These are phyloP conservation scores for Drosophila prosaltans DNA, from an alignment of 1,140 invertebrate species.

Conservation along the genomic window DNA sequence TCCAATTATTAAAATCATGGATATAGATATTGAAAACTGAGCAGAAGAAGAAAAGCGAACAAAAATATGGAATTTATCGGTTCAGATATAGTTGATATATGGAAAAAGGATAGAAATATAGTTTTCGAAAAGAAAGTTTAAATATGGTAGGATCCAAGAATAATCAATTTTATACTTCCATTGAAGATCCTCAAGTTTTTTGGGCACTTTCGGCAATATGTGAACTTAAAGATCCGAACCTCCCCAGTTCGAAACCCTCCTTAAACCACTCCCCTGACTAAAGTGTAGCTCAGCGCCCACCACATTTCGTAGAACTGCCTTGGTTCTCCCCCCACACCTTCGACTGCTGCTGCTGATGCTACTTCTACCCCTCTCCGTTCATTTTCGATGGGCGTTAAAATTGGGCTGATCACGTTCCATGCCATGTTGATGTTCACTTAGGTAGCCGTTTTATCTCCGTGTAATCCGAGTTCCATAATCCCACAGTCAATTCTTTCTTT, in stretches of 20 bases:
- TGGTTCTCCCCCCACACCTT: constrained; percentile 25
- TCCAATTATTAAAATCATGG: too few relatives aligned
- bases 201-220: too few relatives aligned
- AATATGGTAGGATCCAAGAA: too few relatives aligned
- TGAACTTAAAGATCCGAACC: too few relatives aligned
- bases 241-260: neutral
- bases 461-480: constrained; percentile 64
- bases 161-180: too few relatives aligned
- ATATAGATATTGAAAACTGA: too few relatives aligned
- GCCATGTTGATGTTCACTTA: constrained; percentile 66
- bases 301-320: constrained; percentile 75
- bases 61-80: too few relatives aligned
- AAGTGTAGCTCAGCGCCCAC: constrained; percentile 55
- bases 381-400: constrained; percentile 81
- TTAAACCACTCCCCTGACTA: neutral
- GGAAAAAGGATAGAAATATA: too few relatives aligned
- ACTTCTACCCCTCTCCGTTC: constrained; percentile 25
- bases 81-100: too few relatives aligned
- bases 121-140: too few relatives aligned
- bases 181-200: too few relatives aligned
- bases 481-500: constrained; percentile 37
- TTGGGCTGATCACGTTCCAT: constrained; percentile 82
- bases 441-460: constrained; percentile 76
- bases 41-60: too few relatives aligned
- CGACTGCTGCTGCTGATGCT: constrained; percentile 23